Conservation (phyloP, 2,888 invertebrate genomes). For the Leptopterna dolabrata region DNA sequence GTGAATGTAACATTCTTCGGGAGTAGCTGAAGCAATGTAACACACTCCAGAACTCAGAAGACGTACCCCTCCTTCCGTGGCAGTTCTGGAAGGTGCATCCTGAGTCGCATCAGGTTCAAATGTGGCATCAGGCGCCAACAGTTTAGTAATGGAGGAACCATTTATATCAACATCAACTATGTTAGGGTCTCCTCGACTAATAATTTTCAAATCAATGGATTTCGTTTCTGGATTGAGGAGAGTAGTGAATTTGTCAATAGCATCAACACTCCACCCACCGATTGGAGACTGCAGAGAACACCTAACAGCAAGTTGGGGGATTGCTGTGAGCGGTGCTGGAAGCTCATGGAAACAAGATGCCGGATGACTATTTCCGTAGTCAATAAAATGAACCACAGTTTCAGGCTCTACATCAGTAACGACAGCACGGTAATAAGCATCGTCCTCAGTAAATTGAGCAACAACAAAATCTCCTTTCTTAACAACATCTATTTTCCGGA, state of each 20-base stretch:
- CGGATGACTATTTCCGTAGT: slow-evolving; percentile 63
- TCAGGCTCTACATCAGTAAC: slow-evolving; percentile 50
- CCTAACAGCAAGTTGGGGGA: slow-evolving; percentile 73
- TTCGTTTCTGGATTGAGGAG: neutral
- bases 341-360: slow-evolving; percentile 66
- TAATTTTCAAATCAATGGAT: slow-evolving; percentile 26
- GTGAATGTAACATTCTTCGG: neutral
- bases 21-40: neutral
- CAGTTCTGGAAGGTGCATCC: neutral
- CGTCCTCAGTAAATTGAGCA: slow-evolving; percentile 59
- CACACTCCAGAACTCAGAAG: neutral
- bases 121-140: neutral
- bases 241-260: slow-evolving; percentile 30
- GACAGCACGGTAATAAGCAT: slow-evolving; percentile 63
- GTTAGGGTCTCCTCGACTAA: slow-evolving; percentile 10
- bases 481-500: neutral
- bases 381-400: slow-evolving; percentile 64
- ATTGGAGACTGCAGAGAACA: slow-evolving; percentile 69
- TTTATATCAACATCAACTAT: slow-evolving; percentile 38
- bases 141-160: slow-evolving; percentile 1
- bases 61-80: too few species aligned
- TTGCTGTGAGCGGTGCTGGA: slow-evolving; percentile 72
- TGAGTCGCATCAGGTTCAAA: neutral
- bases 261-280: slow-evolving; percentile 44
- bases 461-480: slow-evolving; percentile 41